A percentile compares a stretch with the other conserved stretches of the same genome.
Evolutionary conservation across 2,113 vertebrate species (phyloP).

Genomic region (Pseudorhombus dupliciocellatus): DNA sequence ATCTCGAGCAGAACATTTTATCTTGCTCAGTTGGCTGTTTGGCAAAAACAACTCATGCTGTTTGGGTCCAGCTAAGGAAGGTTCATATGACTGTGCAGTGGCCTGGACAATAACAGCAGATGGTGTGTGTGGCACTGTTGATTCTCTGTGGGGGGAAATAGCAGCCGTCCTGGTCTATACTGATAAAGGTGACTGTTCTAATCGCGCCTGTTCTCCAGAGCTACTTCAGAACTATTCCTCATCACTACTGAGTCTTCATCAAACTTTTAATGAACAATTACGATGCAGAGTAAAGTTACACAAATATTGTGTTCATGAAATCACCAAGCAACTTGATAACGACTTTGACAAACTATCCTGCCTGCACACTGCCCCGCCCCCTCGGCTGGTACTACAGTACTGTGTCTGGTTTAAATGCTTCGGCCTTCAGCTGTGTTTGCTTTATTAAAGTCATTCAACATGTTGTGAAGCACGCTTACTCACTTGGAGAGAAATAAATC

Average conservation of each 20-base stretch:
- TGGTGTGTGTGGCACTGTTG: constrained; percentile 1
- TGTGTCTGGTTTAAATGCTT: no score
- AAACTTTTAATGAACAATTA: no score
- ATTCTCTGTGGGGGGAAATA: background rate
- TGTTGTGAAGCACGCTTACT: background rate
- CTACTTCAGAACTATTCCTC: no score
- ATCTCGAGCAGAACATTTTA: constrained; percentile 46
- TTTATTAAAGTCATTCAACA: background rate
- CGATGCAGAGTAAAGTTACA: no score
- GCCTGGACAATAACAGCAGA: constrained; percentile 23
- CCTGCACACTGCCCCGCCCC: no score
- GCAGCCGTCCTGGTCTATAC: background rate
- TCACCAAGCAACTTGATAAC: no score
- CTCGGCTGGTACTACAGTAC: background rate
- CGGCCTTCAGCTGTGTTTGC: constrained; percentile 3
- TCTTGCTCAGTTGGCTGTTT: constrained; percentile 30
- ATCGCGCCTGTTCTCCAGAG: background rate
- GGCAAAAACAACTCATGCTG: constrained; percentile 26
- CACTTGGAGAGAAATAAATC: background rate
- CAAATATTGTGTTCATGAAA: background rate
- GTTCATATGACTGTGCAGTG: background rate
- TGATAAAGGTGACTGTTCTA: no score
- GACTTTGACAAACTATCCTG: no score
- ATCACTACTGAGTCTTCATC: no score
- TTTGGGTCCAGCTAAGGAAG: constrained; percentile 32